phyloP scores from a whole-genome alignment of 1,140 invertebrate genomes.

The Wasmannia auropunctata region DNA sequence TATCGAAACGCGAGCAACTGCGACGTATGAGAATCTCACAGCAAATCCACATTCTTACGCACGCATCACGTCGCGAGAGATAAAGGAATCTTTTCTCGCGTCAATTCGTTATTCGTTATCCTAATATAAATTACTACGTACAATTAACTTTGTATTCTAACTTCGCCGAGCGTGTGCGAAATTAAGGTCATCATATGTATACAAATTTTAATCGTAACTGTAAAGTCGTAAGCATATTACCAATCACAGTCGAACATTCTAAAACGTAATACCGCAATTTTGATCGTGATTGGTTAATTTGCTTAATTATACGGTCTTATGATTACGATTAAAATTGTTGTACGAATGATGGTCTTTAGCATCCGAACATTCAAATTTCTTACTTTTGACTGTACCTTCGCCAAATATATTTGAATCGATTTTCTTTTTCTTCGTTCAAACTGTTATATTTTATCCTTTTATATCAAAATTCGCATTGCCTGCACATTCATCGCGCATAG shows the following conservation, averaged over 20 bases:
- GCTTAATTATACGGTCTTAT: too few relatives aligned
- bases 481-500: neutral
- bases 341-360: too few relatives aligned
- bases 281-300: too few relatives aligned
- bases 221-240: too few relatives aligned
- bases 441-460: neutral
- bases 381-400: too few relatives aligned
- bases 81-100: neutral
- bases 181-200: too few relatives aligned
- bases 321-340: too few relatives aligned
- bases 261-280: too few relatives aligned
- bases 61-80: neutral
- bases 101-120: neutral
- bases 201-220: too few relatives aligned
- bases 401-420: neutral
- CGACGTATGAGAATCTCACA: neutral
- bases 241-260: too few relatives aligned
- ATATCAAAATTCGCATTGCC: neutral
- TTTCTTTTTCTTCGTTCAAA: neutral
- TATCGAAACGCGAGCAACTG: slow-evolving; percentile 23
- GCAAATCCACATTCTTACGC: neutral
- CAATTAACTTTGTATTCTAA: neutral
- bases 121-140: neutral
- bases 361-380: too few relatives aligned
- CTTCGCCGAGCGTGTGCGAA: too few relatives aligned